Percentiles rank a stretch among this genome's conserved stretches.
These are phyloP conservation scores for Lonchura striata DNA, from an alignment of 2,113 vertebrate species.

Conservation along the genomic window DNA sequence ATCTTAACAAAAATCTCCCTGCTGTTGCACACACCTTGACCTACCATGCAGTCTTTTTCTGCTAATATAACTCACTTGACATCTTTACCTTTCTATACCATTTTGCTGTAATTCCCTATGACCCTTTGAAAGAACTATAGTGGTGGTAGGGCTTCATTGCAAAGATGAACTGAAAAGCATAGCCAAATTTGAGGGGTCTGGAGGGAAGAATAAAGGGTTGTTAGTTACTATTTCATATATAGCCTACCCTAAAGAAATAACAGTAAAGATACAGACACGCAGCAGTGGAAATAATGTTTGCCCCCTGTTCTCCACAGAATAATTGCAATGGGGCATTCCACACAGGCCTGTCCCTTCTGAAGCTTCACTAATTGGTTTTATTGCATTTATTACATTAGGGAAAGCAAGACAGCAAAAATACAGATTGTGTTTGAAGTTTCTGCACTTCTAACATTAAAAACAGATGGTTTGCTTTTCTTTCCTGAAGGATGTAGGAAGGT, in stretches of 20 bases:
- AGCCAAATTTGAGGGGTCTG: background rate
- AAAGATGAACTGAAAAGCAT: background rate
- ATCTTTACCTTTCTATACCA: slow-evolving; percentile 48
- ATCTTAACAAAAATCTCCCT: slow-evolving; percentile 51
- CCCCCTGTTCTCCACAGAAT: background rate
- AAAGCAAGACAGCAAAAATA: background rate
- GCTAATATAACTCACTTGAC: slow-evolving; percentile 54
- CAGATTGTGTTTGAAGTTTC: background rate
- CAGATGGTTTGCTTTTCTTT: background rate
- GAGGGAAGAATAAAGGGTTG: background rate
- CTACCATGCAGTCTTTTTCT: slow-evolving; percentile 41
- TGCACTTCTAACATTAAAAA: background rate
- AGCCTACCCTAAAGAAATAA: background rate
- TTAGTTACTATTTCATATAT: background rate
- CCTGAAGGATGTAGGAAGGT: background rate
- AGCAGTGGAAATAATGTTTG: background rate
- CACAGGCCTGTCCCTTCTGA: background rate
- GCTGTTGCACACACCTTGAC: slow-evolving; percentile 57
- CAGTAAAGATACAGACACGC: background rate
- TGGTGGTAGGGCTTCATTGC: background rate
- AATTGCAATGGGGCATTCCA: background rate
- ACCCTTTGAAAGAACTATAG: slow-evolving; percentile 11
- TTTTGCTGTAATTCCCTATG: slow-evolving; percentile 17
- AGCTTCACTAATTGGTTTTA: background rate
- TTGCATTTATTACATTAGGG: background rate